These are phyloP conservation scores for Candidula unifasciata DNA, from an alignment of 2,888 invertebrate species.

Conservation along the genomic window DNA sequence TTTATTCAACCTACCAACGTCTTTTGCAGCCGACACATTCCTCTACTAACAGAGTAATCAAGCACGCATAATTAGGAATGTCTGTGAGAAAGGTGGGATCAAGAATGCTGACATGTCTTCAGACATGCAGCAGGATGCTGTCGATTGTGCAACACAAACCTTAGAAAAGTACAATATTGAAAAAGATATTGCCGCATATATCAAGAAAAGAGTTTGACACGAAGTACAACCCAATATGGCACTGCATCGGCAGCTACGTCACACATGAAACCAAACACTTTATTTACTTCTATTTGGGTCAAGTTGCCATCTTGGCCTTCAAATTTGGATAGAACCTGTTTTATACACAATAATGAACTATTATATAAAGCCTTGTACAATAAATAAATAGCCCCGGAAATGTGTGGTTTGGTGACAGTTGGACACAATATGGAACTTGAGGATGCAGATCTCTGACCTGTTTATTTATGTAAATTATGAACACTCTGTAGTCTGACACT, in stretches of 20 bases:
- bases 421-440: no score
- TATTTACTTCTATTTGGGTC: slow-evolving; percentile 99
- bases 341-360: no score
- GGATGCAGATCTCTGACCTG: no score
- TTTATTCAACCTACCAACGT: no score
- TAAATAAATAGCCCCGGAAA: no score
- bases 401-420: no score
- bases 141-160: slow-evolving; percentile 98
- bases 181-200: slow-evolving; percentile 98
- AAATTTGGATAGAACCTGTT: slow-evolving; percentile 89
- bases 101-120: slow-evolving; percentile 84
- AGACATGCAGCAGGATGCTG: slow-evolving; percentile 99
- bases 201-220: slow-evolving; percentile 99
- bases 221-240: slow-evolving; percentile 99
- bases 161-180: slow-evolving; percentile 99
- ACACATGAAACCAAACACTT: slow-evolving; percentile 94
- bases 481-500: no score
- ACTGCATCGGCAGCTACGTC: slow-evolving; percentile 93
- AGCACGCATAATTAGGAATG: not conserved
- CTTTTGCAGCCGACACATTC: no score
- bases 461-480: no score
- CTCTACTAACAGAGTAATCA: no score
- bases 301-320: slow-evolving; percentile 98
- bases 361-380: no score
- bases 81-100: slow-evolving; percentile 36